phyloP scores from a whole-genome alignment of 2,797 vertebrate genomes.

The Labroides dimidiatus region DNA sequence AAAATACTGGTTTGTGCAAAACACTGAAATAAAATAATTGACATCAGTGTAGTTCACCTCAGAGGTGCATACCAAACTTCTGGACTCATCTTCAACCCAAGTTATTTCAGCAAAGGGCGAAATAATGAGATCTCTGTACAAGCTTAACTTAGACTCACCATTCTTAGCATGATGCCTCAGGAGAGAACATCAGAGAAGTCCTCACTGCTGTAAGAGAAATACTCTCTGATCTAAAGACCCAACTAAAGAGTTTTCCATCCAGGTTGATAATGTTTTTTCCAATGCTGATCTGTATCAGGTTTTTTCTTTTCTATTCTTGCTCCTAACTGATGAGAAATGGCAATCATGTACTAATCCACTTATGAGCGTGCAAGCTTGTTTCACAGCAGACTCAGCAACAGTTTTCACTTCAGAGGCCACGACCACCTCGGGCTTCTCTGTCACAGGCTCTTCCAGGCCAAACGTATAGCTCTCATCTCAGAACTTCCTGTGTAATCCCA shows the following conservation, averaged over 20 bases:
- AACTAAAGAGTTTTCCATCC: constrained; percentile 18
- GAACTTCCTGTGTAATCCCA: constrained; percentile 81
- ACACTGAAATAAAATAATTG: too few species aligned
- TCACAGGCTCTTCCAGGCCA: constrained; percentile 72
- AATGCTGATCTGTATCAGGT: constrained; percentile 34
- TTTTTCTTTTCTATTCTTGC: constrained; percentile 47
- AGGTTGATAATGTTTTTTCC: constrained; percentile 31
- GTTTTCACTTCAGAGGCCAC: constrained; percentile 76
- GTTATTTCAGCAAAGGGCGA: neutral
- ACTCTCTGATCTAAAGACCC: constrained; percentile 5
- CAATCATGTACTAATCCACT: constrained; percentile 78
- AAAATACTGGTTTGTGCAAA: too few species aligned
- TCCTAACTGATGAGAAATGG: constrained; percentile 66
- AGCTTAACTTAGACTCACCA: neutral
- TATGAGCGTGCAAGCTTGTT: constrained; percentile 60
- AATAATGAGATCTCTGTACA: neutral
- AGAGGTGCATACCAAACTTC: neutral
- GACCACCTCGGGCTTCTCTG: constrained; percentile 73
- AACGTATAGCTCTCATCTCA: constrained; percentile 68
- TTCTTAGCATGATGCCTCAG: neutral
- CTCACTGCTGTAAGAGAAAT: neutral
- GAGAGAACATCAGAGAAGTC: neutral
- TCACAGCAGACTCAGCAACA: constrained; percentile 58
- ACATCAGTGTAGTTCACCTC: neutral
- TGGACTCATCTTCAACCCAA: neutral